Conservation (phyloP, 2,797 vertebrate species). For the Sebastes goodei region DNA sequence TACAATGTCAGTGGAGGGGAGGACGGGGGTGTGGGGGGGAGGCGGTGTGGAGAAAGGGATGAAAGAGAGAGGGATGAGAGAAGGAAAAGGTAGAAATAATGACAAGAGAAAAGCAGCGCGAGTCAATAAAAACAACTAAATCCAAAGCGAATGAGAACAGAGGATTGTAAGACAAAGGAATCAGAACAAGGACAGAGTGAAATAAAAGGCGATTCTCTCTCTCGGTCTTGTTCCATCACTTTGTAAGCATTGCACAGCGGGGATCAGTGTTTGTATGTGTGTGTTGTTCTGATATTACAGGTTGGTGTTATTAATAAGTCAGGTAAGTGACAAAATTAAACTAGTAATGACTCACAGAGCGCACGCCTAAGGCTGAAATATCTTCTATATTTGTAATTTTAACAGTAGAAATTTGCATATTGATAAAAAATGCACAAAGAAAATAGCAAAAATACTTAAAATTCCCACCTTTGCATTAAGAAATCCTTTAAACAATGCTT, state of each 20-base stretch:
- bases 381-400: not conserved
- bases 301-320: conserved; percentile 42
- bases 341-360: not conserved
- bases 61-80: conserved; percentile 52
- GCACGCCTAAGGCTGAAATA: not conserved
- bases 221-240: conserved; percentile 31
- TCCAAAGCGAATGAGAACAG: conserved; percentile 47
- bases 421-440: not conserved
- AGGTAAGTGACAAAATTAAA: conserved; percentile 24
- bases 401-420: not conserved
- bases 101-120: conserved; percentile 48
- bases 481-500: not conserved
- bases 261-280: conserved; percentile 31
- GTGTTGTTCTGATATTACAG: conserved; percentile 17
- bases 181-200: conserved; percentile 42
- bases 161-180: conserved; percentile 55
- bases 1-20: conserved; percentile 93
- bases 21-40: conserved; percentile 33
- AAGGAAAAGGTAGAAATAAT: conserved; percentile 61
- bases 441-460: not conserved
- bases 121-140: conserved; percentile 65
- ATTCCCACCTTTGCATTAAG: rapidly evolving
- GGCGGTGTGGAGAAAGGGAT: not conserved
- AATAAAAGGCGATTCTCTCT: conserved; percentile 21
- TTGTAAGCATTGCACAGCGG: conserved; percentile 32